phyloP scores from a whole-genome alignment of 2,888 invertebrate genomes.

The Archips crataeganus region DNA sequence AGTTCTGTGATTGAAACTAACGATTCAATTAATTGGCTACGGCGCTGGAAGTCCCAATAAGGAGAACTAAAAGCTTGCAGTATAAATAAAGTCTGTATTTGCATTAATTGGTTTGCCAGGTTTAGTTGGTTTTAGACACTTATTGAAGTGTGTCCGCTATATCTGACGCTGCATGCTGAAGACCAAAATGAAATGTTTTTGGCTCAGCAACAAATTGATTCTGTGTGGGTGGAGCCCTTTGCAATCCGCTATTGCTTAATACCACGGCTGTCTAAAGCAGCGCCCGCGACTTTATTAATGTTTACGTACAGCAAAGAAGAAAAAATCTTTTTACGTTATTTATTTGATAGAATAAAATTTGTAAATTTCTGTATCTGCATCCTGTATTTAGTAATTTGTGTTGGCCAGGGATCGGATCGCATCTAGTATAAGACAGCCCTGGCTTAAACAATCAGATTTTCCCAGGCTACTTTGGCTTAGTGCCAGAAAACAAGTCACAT shows the following conservation, averaged over 20 bases:
- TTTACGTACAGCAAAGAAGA: too few species aligned
- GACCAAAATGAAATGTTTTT: not conserved
- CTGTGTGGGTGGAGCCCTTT: not conserved
- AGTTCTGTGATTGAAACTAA: slow-evolving; percentile 31
- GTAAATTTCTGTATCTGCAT: too few species aligned
- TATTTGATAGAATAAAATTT: too few species aligned
- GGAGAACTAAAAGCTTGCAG: slow-evolving; percentile 23
- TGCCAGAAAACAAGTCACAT: not conserved
- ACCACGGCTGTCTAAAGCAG: not conserved
- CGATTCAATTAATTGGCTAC: slow-evolving; percentile 25
- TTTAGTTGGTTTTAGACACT: not conserved
- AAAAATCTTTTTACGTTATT: too few species aligned
- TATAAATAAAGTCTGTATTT: slow-evolving; percentile 18
- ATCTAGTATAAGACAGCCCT: too few species aligned
- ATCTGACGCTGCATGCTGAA: not conserved
- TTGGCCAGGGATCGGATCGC: too few species aligned
- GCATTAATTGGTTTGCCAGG: not conserved
- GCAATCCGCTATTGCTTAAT: not conserved
- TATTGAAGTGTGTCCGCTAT: not conserved
- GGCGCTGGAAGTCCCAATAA: slow-evolving; percentile 14
- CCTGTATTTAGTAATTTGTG: too few species aligned
- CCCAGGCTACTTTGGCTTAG: not conserved
- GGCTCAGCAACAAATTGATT: not conserved
- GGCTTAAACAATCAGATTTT: not conserved
- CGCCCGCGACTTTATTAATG: too few species aligned